phyloP scores from a whole-genome alignment of 2,113 vertebrate species.

The Poecilia latipinna region DNA sequence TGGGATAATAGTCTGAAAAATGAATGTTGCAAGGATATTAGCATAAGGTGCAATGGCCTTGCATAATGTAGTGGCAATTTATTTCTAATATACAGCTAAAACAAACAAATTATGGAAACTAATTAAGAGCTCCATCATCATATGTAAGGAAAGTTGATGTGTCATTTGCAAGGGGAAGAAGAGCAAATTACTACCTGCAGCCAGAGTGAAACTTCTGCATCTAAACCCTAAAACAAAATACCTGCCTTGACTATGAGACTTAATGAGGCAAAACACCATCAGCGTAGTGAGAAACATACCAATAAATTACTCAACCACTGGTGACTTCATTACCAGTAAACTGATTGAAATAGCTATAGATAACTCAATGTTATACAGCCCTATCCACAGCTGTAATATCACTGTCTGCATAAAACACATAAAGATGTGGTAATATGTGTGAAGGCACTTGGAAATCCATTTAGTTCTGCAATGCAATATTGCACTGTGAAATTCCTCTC shows the following conservation, averaged over 20 bases:
- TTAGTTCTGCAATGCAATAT: slow-evolving; percentile 68
- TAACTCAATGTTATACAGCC: slow-evolving; percentile 52
- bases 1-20: slow-evolving; percentile 33
- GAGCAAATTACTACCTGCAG: slow-evolving; percentile 48
- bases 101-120: slow-evolving; percentile 43
- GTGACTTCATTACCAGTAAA: slow-evolving; percentile 71
- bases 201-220: slow-evolving; percentile 17
- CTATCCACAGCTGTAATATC: slow-evolving; percentile 50
- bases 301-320: slow-evolving; percentile 66
- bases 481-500: slow-evolving; percentile 49
- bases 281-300: slow-evolving; percentile 48
- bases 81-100: slow-evolving; percentile 37
- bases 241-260: slow-evolving; percentile 42
- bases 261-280: slow-evolving; percentile 69
- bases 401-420: slow-evolving; percentile 59
- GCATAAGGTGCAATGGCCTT: slow-evolving; percentile 8
- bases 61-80: slow-evolving; percentile 30
- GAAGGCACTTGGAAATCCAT: slow-evolving; percentile 69
- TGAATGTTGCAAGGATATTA: slow-evolving; percentile 16
- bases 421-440: slow-evolving; percentile 66
- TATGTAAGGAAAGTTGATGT: slow-evolving; percentile 26
- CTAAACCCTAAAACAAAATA: slow-evolving; percentile 44
- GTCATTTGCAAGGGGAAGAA: slow-evolving; percentile 8
- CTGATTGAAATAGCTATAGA: slow-evolving; percentile 61
- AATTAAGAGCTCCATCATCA: slow-evolving; percentile 36